Evolutionary conservation across 2,113 vertebrate species (phyloP), one percentile per base, ranked within the genome.

Genomic region (Tupaia chinensis): DNA sequence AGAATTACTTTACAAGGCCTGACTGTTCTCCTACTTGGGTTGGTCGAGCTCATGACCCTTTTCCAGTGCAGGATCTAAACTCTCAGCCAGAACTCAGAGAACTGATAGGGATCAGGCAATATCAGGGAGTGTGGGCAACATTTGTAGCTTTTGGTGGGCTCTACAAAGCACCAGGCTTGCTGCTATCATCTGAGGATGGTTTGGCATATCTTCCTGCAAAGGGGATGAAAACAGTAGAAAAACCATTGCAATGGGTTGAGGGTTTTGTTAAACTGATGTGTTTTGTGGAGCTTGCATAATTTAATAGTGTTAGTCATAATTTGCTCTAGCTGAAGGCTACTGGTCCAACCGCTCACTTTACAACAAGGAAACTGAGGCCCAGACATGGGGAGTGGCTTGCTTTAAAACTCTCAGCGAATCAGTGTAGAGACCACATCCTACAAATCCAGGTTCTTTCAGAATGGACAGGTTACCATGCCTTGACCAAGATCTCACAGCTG

Each of bases 311-410:
- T 65, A 34, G 25, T 74, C 25, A 10, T 6, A 4, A 25, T 56
- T 76, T 88, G 12, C 92, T 87, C 53, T 29, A 87, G 44, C 69
- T 32, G 1, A 27, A 90, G 66, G 29, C 12, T 25, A 27, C 27
- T 77, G 19, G 63, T 79, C 27, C 19, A 70, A 56, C 17, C 56
- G 60, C 15, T 69, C 2, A 23, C 54, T 44, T 66, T 14, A 63
- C 15, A 63, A 89, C 19, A 34, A 88, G 82, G 76, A 94, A 85
- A 93, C 12, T 27, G 73, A 90, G 90, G n/a, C 29, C 77, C 53
- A 73, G 32, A 73, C 22, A 78, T 3, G 20, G 17, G 1, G 5
- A 60, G 56, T 65, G 19, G 34, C 76, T 87, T 73, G 76, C 29
- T 63, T 66, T 54, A 34, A 7, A 53, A 29, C 65, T 82, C 89